Evolutionary conservation across 1,140 invertebrate species (phyloP).

Genomic region (Polyergus mexicanus): DNA sequence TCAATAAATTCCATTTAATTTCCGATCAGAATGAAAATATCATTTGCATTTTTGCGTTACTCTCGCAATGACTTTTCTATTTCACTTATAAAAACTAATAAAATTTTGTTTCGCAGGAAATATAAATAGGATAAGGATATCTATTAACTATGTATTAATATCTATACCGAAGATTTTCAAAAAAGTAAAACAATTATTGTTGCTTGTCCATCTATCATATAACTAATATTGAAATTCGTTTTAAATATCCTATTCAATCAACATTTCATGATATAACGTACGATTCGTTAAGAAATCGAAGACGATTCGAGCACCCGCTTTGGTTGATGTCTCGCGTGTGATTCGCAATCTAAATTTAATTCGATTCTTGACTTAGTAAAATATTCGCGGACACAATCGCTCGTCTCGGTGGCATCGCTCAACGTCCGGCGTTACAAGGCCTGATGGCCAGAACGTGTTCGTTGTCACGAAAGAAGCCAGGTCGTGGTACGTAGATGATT

Average conservation of each 20-base stretch:
- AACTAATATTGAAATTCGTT: constrained; percentile 10
- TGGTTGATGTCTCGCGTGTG: constrained; percentile 58
- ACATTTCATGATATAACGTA: neutral
- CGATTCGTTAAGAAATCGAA: constrained; percentile 56
- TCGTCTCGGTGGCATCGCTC: constrained; percentile 82
- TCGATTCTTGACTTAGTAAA: constrained; percentile 72
- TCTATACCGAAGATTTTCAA: neutral
- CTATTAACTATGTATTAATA: constrained; percentile 1
- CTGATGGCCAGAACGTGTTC: constrained; percentile 79
- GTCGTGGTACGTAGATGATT: constrained; percentile 60
- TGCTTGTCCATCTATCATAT: neutral
- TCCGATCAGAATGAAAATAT: too few relatives aligned
- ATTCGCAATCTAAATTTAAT: constrained; percentile 71
- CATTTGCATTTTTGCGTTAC: neutral
- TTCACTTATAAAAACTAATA: neutral
- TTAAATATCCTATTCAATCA: neutral
- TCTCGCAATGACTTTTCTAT: neutral
- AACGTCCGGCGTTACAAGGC: constrained; percentile 84
- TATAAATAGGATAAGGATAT: neutral
- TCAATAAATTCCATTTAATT: neutral
- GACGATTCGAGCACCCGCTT: constrained; percentile 22
- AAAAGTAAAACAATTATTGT: neutral
- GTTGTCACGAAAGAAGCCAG: constrained; percentile 69
- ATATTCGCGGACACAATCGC: constrained; percentile 83
- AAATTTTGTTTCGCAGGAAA: neutral